Evolutionary conservation across 2,113 vertebrate genomes (phyloP).

Genomic region (Microtus oregoni): DNA sequence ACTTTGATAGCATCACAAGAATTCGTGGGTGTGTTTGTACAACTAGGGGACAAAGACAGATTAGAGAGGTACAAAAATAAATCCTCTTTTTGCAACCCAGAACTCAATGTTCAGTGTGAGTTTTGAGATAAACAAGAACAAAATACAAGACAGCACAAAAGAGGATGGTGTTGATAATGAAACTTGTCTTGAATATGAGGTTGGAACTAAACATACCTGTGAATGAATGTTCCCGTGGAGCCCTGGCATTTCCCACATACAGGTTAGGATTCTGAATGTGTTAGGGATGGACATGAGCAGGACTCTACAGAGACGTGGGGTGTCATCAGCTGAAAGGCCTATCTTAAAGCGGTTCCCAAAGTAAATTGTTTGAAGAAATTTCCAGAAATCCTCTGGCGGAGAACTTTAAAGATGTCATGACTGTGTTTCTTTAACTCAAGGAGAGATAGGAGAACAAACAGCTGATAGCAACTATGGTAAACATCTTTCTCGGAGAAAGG

Average conservation of each 20-base stretch:
- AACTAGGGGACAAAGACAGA: background rate
- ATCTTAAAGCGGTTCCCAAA: background rate
- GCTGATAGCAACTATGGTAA: background rate
- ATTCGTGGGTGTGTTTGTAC: background rate
- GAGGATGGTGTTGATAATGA: background rate
- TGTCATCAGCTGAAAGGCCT: background rate
- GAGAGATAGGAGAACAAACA: background rate
- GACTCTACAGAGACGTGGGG: too few relatives aligned
- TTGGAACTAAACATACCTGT: background rate
- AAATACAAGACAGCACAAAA: background rate
- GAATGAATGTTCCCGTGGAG: too few relatives aligned
- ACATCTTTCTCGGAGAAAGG: background rate
- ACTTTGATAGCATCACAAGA: conserved; percentile 85
- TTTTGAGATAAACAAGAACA: background rate
- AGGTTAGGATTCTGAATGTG: background rate
- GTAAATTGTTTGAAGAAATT: background rate
- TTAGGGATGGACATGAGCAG: background rate
- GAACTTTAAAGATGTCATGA: background rate
- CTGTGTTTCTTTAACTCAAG: background rate
- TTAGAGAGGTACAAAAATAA: background rate
- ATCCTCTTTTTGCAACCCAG: background rate
- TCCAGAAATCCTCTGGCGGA: background rate
- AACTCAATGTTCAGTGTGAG: background rate
- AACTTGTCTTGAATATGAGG: background rate
- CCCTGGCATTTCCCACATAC: background rate